A percentile compares a stretch with the other conserved stretches of the same genome.
These are phyloP conservation scores for Heteromormyrus szaboi DNA, from an alignment of 2,797 vertebrate species.

Conservation along the genomic window DNA sequence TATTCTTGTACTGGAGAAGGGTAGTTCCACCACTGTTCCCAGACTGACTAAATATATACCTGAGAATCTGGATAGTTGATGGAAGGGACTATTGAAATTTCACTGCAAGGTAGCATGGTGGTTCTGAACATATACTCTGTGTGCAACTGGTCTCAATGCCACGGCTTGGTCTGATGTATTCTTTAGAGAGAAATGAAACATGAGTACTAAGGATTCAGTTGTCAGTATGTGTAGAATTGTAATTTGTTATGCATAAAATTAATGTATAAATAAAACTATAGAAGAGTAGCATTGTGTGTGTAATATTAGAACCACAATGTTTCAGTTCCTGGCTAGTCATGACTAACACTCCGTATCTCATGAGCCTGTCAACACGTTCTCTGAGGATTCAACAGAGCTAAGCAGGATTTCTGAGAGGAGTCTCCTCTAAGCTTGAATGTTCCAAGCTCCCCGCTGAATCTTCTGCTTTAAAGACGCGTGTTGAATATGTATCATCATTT, in stretches of 20 bases:
- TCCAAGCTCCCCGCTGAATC: background rate
- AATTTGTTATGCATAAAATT: background rate
- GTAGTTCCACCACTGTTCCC: background rate
- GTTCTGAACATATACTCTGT: background rate
- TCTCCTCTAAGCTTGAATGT: background rate
- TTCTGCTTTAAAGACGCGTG: background rate
- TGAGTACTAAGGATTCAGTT: background rate
- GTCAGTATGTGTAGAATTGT: background rate
- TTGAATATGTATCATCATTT: background rate
- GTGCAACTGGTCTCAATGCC: background rate
- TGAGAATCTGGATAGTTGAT: background rate
- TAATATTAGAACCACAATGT: background rate
- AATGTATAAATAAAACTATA: background rate
- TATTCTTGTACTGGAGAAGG: background rate
- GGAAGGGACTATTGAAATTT: background rate
- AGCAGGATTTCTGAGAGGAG: constrained; percentile 11
- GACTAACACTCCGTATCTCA: background rate
- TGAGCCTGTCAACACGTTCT: constrained; percentile 3
- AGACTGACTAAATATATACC: background rate
- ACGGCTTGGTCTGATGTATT: background rate
- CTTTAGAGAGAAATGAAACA: background rate
- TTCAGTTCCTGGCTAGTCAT: constrained; percentile 9
- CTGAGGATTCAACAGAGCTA: constrained; percentile 1
- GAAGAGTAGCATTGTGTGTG: background rate
- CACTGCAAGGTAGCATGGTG: background rate